Conservation (phyloP, 2,797 vertebrate genomes). For the Holocentrus rufus region DNA sequence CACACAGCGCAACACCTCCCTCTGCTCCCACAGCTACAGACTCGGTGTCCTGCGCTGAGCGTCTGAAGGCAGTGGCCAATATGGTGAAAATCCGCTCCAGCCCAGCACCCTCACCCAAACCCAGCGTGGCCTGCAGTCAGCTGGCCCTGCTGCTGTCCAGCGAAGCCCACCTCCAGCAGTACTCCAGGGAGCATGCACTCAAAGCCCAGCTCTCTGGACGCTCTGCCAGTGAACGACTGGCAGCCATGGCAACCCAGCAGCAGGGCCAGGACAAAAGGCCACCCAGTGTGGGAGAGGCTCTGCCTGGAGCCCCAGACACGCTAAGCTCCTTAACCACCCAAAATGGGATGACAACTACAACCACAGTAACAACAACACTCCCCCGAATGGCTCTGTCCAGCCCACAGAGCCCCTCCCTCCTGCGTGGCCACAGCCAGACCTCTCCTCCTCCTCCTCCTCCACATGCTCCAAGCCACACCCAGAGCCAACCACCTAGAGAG, state of each 20-base stretch:
- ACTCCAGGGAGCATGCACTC: slow-evolving; percentile 95
- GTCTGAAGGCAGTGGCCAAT: slow-evolving; percentile 95
- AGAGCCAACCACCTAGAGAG: slow-evolving; percentile 82
- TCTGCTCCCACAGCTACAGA: slow-evolving; percentile 82
- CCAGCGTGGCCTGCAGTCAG: slow-evolving; percentile 97
- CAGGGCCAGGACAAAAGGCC: slow-evolving; percentile 86
- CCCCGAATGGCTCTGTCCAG: slow-evolving; percentile 77
- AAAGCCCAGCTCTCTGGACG: slow-evolving; percentile 96
- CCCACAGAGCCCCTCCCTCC: slow-evolving; percentile 83
- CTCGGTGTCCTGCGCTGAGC: slow-evolving; percentile 91
- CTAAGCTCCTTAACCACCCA: slow-evolving; percentile 87
- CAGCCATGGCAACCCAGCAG: slow-evolving; percentile 92
- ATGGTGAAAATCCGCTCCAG: slow-evolving; percentile 96
- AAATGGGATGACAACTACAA: slow-evolving; percentile 76
- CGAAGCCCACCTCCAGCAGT: slow-evolving; percentile 98
- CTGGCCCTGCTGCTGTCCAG: slow-evolving; percentile 96
- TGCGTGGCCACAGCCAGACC: slow-evolving; percentile 81
- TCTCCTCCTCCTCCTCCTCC: slow-evolving; percentile 67
- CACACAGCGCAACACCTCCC: slow-evolving; percentile 81
- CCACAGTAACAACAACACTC: slow-evolving; percentile 73
- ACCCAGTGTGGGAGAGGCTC: slow-evolving; percentile 82
- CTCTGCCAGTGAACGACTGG: slow-evolving; percentile 94
- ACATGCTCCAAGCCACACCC: slow-evolving; percentile 71
- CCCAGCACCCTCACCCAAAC: slow-evolving; percentile 94
- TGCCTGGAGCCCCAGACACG: slow-evolving; percentile 82